phyloP scores from a whole-genome alignment of 2,888 invertebrate species.

The Odontothrips loti region DNA sequence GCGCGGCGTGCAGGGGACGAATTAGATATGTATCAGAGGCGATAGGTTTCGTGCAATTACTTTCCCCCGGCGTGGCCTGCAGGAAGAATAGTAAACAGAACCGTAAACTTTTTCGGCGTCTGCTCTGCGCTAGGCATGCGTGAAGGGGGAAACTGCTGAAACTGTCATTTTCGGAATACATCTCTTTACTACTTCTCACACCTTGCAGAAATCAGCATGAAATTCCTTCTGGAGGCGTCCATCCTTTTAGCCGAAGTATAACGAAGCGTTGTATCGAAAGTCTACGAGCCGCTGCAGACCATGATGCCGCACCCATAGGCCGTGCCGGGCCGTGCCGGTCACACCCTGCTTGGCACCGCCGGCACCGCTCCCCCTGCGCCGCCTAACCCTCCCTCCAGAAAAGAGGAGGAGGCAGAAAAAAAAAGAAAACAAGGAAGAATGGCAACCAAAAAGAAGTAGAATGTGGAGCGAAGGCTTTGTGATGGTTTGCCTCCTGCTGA shows the following conservation, averaged over 20 bases:
- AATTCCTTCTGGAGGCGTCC: no score
- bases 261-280: no score
- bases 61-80: background rate
- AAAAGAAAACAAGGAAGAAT: constrained; percentile 18
- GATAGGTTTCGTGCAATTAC: constrained; percentile 21
- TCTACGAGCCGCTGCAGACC: background rate
- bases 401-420: background rate
- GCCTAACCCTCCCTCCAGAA: no score
- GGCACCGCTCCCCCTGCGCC: background rate
- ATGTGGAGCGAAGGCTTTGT: constrained; percentile 19
- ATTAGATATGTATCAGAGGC: constrained; percentile 16
- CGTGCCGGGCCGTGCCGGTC: background rate
- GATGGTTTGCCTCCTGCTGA: constrained; percentile 21
- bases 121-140: no score
- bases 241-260: no score
- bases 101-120: no score
- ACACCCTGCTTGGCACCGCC: background rate
- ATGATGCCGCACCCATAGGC: background rate
- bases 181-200: no score
- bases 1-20: background rate
- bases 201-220: no score
- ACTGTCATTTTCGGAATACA: no score
- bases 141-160: no score
- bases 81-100: no score
- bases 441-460: constrained; percentile 18